These are phyloP conservation scores for Panagrolaimus sp. DNA, from an alignment of 1,140 invertebrate species.

Conservation along the genomic window DNA sequence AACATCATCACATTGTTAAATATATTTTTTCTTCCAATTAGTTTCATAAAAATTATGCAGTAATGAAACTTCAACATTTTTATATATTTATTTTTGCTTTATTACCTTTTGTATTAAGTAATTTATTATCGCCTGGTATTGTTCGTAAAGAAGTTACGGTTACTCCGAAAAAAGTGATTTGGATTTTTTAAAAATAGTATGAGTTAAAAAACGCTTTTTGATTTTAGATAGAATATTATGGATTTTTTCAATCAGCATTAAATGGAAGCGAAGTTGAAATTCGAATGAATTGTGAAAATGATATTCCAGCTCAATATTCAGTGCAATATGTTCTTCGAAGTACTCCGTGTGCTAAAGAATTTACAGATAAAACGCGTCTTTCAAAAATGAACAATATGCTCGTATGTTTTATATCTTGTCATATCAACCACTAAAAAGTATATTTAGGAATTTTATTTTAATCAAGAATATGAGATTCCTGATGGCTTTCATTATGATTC, in stretches of 20 bases:
- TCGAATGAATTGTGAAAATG: conserved; percentile 33
- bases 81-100: too few species aligned
- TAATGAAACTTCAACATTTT: too few species aligned
- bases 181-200: neutral
- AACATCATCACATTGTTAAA: too few species aligned
- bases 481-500: conserved; percentile 46
- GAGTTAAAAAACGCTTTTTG: neutral
- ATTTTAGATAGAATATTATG: conserved; percentile 52
- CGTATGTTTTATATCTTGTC: conserved; percentile 34
- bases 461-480: conserved; percentile 47
- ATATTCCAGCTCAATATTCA: conserved; percentile 34
- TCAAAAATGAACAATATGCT: conserved; percentile 44
- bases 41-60: too few species aligned
- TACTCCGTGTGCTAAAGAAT: conserved; percentile 57
- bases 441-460: conserved; percentile 55
- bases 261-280: conserved; percentile 55
- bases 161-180: neutral
- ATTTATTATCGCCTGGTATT: neutral
- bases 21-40: too few species aligned
- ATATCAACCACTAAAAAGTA: neutral
- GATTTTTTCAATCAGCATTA: conserved; percentile 54
- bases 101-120: neutral
- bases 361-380: conserved; percentile 34
- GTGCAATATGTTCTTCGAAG: conserved; percentile 51
- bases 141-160: neutral